Evolutionary conservation across 1,140 invertebrate genomes (phyloP), one percentile per base, ranked within the genome.

Genomic region (Sipha flava): DNA sequence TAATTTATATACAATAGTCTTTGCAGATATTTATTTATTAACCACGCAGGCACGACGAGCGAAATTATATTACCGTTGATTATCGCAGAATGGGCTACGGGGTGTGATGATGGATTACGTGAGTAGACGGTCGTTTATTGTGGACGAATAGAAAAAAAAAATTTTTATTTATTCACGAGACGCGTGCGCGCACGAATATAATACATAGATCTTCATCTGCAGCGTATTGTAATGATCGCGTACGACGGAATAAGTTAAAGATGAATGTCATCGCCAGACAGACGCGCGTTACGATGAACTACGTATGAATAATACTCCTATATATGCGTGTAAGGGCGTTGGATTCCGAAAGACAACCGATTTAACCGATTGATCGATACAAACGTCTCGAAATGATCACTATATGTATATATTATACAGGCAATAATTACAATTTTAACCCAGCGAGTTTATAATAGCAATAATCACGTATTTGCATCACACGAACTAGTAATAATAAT

Each of bases 161-260:
- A 68, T 26, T 1, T n/a, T 72, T 72, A 72, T 72, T 72, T 49
- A 72, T 52, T 72, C 43, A 72, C 43, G 43, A 72, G 37, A 68
- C 34, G 34, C 40, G 34, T n/a, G 18, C 64, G 26, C 68, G 16
- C 18, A 49, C 26, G n/a, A 29, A 70, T 72, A 31, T 21, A 49
- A 47, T 26, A 4, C 31, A 72, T 52, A 49, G 43, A 49, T 72
- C 66, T 70, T 45, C 43, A 29, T 49, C 16, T 72, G 10, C 9
- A 45, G n/a, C 26, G 26, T 18, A 62, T 29, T 43, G 45, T 10
- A 47, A 34, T 49, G 49, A 49, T 31, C 23, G 7, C 7, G 18
- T 16, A 40, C 29, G 47, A 52, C 16, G 29, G 18, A 52, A 45
- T 10, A 7, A 34, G 23, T 31, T 54, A n/a, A 49, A 54, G 47